Evolutionary conservation across 30 jellyfish, hydroid and myxozoan species (phyloP).

Genomic region (Hydra vulgaris): DNA sequence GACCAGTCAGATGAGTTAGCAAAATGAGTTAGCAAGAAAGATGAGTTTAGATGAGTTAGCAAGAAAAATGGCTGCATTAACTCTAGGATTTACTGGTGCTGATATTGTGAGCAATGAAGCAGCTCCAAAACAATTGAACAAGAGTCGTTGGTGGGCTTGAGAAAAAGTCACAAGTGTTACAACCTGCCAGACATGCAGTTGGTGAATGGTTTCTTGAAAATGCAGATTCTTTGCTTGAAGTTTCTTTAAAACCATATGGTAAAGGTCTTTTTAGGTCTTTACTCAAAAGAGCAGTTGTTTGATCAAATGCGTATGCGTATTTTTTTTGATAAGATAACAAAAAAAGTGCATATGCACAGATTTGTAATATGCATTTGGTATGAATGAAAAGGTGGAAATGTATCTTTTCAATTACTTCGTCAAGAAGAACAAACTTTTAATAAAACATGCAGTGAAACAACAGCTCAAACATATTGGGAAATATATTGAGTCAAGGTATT

Average conservation of each 20-base stretch:
- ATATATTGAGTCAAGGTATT: no score
- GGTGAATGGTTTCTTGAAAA: conserved; percentile 92
- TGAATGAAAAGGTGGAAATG: conserved; percentile 79
- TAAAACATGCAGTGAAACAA: conserved; percentile 96
- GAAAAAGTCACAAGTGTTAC: conserved; percentile 95
- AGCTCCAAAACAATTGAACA: conserved; percentile 52
- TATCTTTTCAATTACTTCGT: conserved; percentile 81
- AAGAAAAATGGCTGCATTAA: conserved; percentile 82
- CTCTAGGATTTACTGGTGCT: conserved; percentile 99
- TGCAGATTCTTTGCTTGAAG: conserved; percentile 96
- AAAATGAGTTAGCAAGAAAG: no score
- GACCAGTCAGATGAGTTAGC: no score
- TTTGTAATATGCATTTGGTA: conserved; percentile 56
- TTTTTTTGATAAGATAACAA: conserved; percentile 79
- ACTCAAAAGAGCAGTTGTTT: conserved; percentile 91
- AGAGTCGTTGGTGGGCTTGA: conserved; percentile 98
- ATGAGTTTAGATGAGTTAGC: conserved; percentile 59
- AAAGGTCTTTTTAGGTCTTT: conserved; percentile 78
- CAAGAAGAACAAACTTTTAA: conserved; percentile 90
- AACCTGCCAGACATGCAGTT: conserved; percentile 99
- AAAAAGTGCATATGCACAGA: conserved; percentile 98
- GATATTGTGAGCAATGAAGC: conserved; percentile 99
- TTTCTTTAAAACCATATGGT: conserved; percentile 96
- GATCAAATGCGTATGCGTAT: conserved; percentile 98
- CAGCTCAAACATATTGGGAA: no score